phyloP scores from a whole-genome alignment of 2,797 vertebrate genomes.

The Sardinella longiceps region DNA sequence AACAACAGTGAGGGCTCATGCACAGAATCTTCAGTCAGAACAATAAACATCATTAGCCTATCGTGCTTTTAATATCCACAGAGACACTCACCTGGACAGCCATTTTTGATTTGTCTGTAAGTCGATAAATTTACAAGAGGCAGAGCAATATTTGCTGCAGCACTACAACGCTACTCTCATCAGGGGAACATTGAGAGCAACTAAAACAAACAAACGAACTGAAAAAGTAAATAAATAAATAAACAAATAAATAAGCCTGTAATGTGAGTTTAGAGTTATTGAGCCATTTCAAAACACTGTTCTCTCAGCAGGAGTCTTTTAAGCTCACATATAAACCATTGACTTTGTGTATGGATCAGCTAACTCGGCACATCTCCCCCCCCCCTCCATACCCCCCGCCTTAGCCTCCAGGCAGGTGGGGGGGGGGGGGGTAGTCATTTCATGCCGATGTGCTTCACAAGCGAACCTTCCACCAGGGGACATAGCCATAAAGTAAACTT shows the following conservation, averaged over 20 bases:
- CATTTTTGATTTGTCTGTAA: not conserved
- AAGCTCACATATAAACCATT: conserved; percentile 11
- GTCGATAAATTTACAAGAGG: not conserved
- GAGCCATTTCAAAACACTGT: conserved; percentile 7
- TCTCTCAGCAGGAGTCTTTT: not conserved
- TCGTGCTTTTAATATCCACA: not conserved
- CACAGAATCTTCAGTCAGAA: too few relatives aligned
- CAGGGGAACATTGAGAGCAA: not conserved
- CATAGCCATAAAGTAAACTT: conserved; percentile 54
- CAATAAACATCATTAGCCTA: not conserved
- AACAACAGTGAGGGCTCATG: too few relatives aligned
- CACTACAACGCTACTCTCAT: not conserved
- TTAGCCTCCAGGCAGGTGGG: conserved; percentile 43
- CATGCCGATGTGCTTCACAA: conserved; percentile 63
- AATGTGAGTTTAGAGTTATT: not conserved
- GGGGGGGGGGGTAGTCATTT: conserved; percentile 59
- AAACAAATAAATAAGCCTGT: not conserved
- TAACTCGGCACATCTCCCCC: conserved; percentile 53
- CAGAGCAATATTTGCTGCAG: not conserved
- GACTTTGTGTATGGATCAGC: conserved; percentile 14
- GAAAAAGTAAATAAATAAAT: not conserved
- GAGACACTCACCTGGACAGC: not conserved
- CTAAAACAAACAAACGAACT: not conserved
- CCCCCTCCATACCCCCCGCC: too few relatives aligned
- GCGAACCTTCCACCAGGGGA: conserved; percentile 62